These are phyloP conservation scores for Melanotus villosus DNA, from an alignment of 2,888 invertebrate genomes.

Conservation along the genomic window DNA sequence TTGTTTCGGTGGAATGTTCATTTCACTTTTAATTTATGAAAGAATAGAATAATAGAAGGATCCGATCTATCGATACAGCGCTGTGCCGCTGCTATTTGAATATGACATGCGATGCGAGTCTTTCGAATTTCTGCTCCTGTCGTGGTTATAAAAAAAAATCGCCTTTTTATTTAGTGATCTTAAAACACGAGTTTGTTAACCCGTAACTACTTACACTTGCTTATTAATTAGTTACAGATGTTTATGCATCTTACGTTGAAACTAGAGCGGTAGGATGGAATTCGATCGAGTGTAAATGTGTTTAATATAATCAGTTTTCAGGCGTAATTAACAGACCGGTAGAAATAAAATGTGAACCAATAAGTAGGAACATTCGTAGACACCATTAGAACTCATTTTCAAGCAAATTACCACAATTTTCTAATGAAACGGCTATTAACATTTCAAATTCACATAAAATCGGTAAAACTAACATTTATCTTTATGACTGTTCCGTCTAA, in stretches of 20 bases:
- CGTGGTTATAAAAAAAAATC: slow-evolving; percentile 12
- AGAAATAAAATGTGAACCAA: slow-evolving; percentile 7
- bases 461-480: slow-evolving; percentile 24
- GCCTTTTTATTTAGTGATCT: slow-evolving; percentile 2
- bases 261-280: slow-evolving; percentile 11
- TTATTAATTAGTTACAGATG: slow-evolving; percentile 37
- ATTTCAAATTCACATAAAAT: slow-evolving; percentile 25
- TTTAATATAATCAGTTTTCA: slow-evolving; percentile 26
- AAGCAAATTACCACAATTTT: slow-evolving; percentile 24
- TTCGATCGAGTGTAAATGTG: slow-evolving; percentile 6
- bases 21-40: slow-evolving; percentile 41
- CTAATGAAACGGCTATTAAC: slow-evolving; percentile 22
- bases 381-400: slow-evolving; percentile 19
- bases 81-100: slow-evolving; percentile 24
- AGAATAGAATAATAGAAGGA: slow-evolving; percentile 37
- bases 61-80: slow-evolving; percentile 35
- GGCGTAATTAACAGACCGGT: slow-evolving; percentile 16
- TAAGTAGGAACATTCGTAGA: slow-evolving; percentile 16
- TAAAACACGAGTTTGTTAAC: slow-evolving; percentile 33
- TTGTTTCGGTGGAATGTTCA: slow-evolving; percentile 34
- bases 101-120: slow-evolving; percentile 29
- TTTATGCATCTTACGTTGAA: slow-evolving; percentile 25
- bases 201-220: slow-evolving; percentile 24
- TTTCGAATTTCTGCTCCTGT: slow-evolving; percentile 30
- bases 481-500: not conserved